Evolutionary conservation across 2,797 vertebrate genomes (phyloP), one percentile per base, ranked within the genome.

Genomic region (Micrastur ruficollis): DNA sequence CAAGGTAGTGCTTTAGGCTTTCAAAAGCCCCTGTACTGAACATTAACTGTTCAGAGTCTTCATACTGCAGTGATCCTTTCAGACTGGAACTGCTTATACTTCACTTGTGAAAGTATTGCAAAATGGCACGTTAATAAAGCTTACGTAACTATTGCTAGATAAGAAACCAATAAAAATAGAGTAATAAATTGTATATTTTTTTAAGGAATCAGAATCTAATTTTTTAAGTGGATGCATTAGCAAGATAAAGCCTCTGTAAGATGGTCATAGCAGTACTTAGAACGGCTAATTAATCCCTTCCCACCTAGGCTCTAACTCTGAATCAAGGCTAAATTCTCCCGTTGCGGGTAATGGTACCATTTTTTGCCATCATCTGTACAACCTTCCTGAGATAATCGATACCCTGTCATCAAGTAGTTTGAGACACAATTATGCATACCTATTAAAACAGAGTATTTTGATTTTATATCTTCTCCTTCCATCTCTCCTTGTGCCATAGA

Each of bases 61-160:
- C 62, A 14, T 38, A 16, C 12, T 59, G 29, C 55, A 58, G 12
- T 0, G 1, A 14, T 38, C 40, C 12, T 78, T 79, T 66, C 34
- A 44, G n/a, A 17, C 21, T 59, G 27, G 32, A 72, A 21, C 27
- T 44, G 34, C 29, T 63, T 65, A 6, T 42, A 34, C 63, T 79
- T 76, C 22, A 19, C 21, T 58, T 53, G 70, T 26, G 83, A 66
- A 40, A 32, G 12, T 63, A 15, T n/a, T 61, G 46, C 3, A 4
- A 63, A 55, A 70, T 16, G 13, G 9, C 36, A 20, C 0, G 0
- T 67, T 31, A 38, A 17, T 34, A 40, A n/a, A 67, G 32, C 4
- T 53, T 49, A 49, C 1, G 0, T 44, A 49, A n/a, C 34, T 81
- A 5, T 42, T 75, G 23, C 58, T 66, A 42, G 23, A 58, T n/a